Evolutionary conservation across 2,797 vertebrate species (phyloP), one percentile per base, ranked within the genome.

Genomic region (Apogon hyalosoma): DNA sequence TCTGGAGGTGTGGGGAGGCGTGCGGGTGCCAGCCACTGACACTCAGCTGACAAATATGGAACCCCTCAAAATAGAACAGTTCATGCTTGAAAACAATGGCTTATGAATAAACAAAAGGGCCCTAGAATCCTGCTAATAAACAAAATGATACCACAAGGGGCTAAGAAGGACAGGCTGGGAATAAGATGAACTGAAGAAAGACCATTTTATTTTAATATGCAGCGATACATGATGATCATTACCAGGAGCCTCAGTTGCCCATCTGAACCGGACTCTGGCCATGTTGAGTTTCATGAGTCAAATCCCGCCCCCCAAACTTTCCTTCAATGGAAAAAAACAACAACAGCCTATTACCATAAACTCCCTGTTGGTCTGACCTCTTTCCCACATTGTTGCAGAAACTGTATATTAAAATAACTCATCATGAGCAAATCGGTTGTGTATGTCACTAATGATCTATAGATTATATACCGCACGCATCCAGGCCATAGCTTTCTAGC

Each of bases 21-120:
- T 92, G 90, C 92, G 89, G 91, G 94, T 95, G 95, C 95, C 95
- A 96, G 96, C 95, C 96, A 87, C 83, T 73, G 94, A 95, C 96
- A 95, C 94, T 94, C 94, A 93, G 92, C 95, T 98, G 96, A 97
- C 96, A 98, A 98, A 98, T 97, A 96, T 94, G 94, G 92, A 59
- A 93, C 92, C 75, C 83, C 79, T 87, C 84, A 86, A 86, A 91
- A 88, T 86, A 86, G 86, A 91, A 84, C 83, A 79, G 75, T 82
- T 86, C 87, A 77, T 67, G 86, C 88, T 89, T 85, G 84, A 91
- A 92, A 90, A 93, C 90, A 92, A 93, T 91, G 90, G 85, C 87
- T 90, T 90, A 93, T 92, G 90, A 93, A 92, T 93, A 93, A 91
- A 91, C 88, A 93, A 91, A 72, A 88, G 84, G 77, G 38, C 55